phyloP scores from a whole-genome alignment of 1,140 invertebrate genomes.

The Calliopsis andreniformis region DNA sequence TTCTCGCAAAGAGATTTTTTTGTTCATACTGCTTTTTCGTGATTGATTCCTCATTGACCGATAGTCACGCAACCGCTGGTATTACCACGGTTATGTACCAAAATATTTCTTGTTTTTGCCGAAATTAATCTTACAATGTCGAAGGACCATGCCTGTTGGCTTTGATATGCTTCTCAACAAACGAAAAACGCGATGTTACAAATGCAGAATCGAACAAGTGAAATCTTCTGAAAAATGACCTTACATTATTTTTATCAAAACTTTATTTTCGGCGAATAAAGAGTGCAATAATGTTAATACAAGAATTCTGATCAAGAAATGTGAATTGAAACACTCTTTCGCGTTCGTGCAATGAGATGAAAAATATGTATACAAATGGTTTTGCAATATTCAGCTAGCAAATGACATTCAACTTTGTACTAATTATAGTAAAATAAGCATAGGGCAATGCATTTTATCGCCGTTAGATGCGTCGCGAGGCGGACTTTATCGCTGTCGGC shows the following conservation, averaged over 20 bases:
- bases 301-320: neutral
- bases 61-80: neutral
- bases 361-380: no score
- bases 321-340: no score
- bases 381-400: neutral
- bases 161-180: neutral
- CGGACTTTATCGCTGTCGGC: constrained; percentile 42
- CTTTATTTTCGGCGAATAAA: no score
- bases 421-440: constrained; percentile 6
- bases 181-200: neutral
- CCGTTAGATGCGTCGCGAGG: constrained; percentile 16
- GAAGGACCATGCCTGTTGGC: neutral
- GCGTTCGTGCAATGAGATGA: neutral
- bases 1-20: constrained; percentile 52
- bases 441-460: constrained; percentile 2
- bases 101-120: neutral
- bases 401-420: neutral
- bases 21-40: constrained; percentile 55
- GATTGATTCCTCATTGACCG: constrained; percentile 16
- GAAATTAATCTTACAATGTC: neutral
- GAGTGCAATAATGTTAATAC: neutral
- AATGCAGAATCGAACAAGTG: neutral
- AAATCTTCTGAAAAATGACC: neutral
- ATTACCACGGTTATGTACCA: neutral
- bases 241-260: neutral